phyloP scores from a whole-genome alignment of 1,140 invertebrate genomes.

The Calliopsis andreniformis region DNA sequence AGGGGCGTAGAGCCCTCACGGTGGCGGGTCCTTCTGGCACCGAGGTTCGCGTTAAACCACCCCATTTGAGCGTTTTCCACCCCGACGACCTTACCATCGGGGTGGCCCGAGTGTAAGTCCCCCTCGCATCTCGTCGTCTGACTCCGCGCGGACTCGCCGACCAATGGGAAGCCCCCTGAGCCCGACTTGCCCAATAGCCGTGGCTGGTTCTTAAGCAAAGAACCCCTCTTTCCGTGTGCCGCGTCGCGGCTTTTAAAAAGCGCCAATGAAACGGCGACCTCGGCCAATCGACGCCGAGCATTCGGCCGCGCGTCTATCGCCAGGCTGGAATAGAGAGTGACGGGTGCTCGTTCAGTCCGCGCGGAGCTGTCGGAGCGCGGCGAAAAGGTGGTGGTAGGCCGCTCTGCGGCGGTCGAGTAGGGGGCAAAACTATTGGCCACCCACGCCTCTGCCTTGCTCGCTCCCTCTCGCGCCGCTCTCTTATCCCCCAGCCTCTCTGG shows the following conservation, averaged over 20 bases:
- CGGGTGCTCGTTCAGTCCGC: constrained; percentile 67
- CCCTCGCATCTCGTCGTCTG: constrained; percentile 32
- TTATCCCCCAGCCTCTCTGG: constrained; percentile 38
- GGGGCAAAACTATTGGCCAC: constrained; percentile 80
- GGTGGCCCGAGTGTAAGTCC: constrained; percentile 75
- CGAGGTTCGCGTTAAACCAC: constrained; percentile 81
- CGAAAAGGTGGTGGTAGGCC: constrained; percentile 50
- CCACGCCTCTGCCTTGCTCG: constrained; percentile 70
- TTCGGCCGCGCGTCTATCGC: constrained; percentile 4
- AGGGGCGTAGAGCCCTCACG: constrained; percentile 62
- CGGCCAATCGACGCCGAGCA: constrained; percentile 60
- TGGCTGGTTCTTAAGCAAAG: constrained; percentile 62
- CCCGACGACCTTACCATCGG: constrained; percentile 80
- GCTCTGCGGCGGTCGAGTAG: constrained; percentile 59
- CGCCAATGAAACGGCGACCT: constrained; percentile 59
- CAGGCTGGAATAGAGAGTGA: constrained; percentile 6
- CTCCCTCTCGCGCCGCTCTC: constrained; percentile 49
- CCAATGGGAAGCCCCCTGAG: constrained; percentile 55
- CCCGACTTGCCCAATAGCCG: constrained; percentile 66
- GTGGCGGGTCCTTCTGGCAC: constrained; percentile 78
- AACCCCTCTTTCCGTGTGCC: constrained; percentile 55
- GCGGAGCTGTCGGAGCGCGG: constrained; percentile 62
- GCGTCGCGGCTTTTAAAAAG: constrained; percentile 67
- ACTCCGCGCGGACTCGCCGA: constrained; percentile 72
- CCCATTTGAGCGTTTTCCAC: constrained; percentile 82